Percentiles rank a stretch among this genome's conserved stretches.
phyloP scores from a whole-genome alignment of 1,140 invertebrate genomes.

The Saccostrea echinata region DNA sequence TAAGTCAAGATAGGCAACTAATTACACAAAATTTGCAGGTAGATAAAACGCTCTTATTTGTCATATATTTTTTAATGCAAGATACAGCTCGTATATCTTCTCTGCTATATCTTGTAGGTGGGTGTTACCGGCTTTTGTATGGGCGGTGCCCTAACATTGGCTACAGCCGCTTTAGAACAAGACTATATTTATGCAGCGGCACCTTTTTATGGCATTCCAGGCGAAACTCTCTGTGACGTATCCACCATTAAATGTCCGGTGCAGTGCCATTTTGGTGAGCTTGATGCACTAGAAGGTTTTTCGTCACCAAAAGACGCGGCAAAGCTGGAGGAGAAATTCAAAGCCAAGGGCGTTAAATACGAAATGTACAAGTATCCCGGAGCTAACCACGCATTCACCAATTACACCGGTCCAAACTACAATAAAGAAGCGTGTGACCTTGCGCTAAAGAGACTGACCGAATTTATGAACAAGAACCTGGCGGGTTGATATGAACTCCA shows the following conservation, averaged over 20 bases:
- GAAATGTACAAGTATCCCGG: slow-evolving; percentile 55
- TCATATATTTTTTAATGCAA: neutral
- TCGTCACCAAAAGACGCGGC: slow-evolving; percentile 56
- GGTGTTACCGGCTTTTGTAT: slow-evolving; percentile 77
- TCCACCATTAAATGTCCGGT: slow-evolving; percentile 70
- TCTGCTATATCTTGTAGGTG: slow-evolving; percentile 55
- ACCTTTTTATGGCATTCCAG: slow-evolving; percentile 76
- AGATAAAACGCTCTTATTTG: no score
- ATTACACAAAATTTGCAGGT: no score
- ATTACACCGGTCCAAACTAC: slow-evolving; percentile 50
- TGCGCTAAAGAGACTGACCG: slow-evolving; percentile 50
- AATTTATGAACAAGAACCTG: slow-evolving; percentile 57
- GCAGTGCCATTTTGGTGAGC: slow-evolving; percentile 74
- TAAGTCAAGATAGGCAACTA: no score
- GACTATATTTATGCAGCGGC: slow-evolving; percentile 65
- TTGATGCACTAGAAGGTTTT: slow-evolving; percentile 64
- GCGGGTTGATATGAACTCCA: neutral
- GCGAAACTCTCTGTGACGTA: slow-evolving; percentile 65
- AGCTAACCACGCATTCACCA: slow-evolving; percentile 61
- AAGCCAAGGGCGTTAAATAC: slow-evolving; percentile 8
- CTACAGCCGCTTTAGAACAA: slow-evolving; percentile 65
- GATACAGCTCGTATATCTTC: neutral
- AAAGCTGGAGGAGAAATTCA: slow-evolving; percentile 50
- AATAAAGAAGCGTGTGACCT: slow-evolving; percentile 52
- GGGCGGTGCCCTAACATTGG: slow-evolving; percentile 75